phyloP scores from a whole-genome alignment of 1,140 invertebrate genomes.

The Leptinotarsa undecemlineata region DNA sequence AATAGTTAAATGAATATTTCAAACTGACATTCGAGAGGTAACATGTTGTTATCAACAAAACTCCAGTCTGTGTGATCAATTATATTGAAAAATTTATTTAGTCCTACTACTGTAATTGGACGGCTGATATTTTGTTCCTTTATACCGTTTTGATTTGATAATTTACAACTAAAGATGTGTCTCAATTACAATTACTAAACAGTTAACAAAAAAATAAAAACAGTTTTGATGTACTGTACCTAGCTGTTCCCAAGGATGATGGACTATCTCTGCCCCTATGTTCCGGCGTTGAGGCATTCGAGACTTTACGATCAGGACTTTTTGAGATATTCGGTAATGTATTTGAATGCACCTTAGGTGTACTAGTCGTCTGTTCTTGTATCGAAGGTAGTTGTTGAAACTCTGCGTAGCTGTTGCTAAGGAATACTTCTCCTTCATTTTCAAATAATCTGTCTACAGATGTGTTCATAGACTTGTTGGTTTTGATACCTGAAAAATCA shows the following conservation, averaged over 20 bases:
- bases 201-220: no score
- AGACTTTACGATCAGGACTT: constrained; percentile 60
- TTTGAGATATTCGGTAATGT: constrained; percentile 52
- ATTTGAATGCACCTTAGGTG: constrained; percentile 53
- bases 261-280: constrained; percentile 63
- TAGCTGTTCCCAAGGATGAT: constrained; percentile 60
- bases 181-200: no score
- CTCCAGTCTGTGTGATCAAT: no score
- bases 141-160: no score
- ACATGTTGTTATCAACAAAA: no score
- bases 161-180: no score
- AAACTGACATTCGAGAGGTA: no score
- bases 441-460: constrained; percentile 90
- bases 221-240: background rate
- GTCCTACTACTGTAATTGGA: no score
- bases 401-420: constrained; percentile 69
- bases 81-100: no score
- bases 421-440: constrained; percentile 71
- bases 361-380: constrained; percentile 59
- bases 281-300: constrained; percentile 62
- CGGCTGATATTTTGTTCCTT: no score
- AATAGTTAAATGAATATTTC: no score
- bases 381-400: constrained; percentile 65
- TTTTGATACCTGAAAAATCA: constrained; percentile 61
- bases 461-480: constrained; percentile 84